Evolutionary conservation across 2,113 vertebrate genomes (phyloP), one percentile per base, ranked within the genome.

Genomic region (Nettapus auritus): DNA sequence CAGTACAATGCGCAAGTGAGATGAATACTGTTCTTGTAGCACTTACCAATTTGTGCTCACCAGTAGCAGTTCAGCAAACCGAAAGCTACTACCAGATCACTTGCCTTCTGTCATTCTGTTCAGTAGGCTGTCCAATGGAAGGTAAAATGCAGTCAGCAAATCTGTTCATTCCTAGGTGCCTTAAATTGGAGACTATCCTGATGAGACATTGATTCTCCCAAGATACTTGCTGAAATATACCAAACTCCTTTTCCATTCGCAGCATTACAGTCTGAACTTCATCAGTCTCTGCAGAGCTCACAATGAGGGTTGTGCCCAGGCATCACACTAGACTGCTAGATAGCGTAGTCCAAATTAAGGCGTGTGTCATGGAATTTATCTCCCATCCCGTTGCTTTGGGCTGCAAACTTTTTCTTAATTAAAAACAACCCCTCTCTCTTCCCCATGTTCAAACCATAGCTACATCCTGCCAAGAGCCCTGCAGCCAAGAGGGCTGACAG

Each of bases 381-480:
- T 96, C 96, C 97, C 97, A 97, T 97, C 96, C 97, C 97, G 95
- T 97, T 88, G 95, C 95, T 97, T 95, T 96, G 97, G 97, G 97
- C 96, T 96, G 91, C 97, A 73, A 68, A 59, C 96, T 93, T 93
- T 97, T 96, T 86, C 90, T 95, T 81, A 96, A 94, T 96, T 97
- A 97, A 97, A 97, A 97, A 94, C 97, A 78, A 96, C 97, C 96
- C 97, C 97, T 97, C 97, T 97, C 97, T 97, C 97, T 97, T 97
- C 96, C 97, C 96, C 96, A 95, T 97, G 88, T 97, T 97, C 96
- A 97, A 97, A 97, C 97, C 97, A 83, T 97, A 97, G 97, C 96
- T 96, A 96, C 97, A 95, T 97, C 96, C 96, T 89, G 97, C 95
- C 97, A 97, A 97, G 97, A 97, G 97, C 96, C 96, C 97, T 97